Conservation (phyloP, 2,888 invertebrate genomes). For the Platycheirus albimanus region DNA sequence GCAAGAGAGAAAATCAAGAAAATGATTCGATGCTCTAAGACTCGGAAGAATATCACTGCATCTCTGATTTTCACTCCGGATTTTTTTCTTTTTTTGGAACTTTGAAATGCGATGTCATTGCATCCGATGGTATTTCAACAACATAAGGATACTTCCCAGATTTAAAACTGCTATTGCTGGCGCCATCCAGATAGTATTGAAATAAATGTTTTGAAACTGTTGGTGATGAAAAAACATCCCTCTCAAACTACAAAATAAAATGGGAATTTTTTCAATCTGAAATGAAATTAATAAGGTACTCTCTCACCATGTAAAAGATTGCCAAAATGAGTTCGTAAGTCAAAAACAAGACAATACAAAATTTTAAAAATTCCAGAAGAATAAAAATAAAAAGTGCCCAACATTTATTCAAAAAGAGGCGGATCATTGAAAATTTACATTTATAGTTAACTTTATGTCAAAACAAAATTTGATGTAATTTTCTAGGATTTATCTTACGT, state of each 20-base stretch:
- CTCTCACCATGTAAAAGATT: slow-evolving; percentile 30
- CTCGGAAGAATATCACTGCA: too few species aligned
- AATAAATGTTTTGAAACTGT: background rate
- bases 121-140: slow-evolving; percentile 32
- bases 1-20: too few species aligned
- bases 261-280: background rate
- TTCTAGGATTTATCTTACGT: background rate
- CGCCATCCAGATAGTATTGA: slow-evolving; percentile 32
- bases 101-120: background rate
- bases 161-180: slow-evolving; percentile 37
- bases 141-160: slow-evolving; percentile 44
- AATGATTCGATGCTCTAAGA: too few species aligned
- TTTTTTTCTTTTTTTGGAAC: background rate
- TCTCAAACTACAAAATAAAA: slow-evolving; percentile 13
- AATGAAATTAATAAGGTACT: too few species aligned
- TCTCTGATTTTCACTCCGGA: background rate
- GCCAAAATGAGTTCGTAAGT: slow-evolving; percentile 24
- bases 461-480: background rate
- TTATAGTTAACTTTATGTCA: too few species aligned
- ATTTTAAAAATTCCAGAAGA: slow-evolving; percentile 28
- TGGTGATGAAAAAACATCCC: background rate
- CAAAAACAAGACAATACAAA: slow-evolving; percentile 38
- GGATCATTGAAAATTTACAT: slow-evolving; percentile 27
- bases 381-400: background rate
- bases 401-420: background rate